Conservation (phyloP, 2,888 invertebrate species). For the Magallana nippona region DNA sequence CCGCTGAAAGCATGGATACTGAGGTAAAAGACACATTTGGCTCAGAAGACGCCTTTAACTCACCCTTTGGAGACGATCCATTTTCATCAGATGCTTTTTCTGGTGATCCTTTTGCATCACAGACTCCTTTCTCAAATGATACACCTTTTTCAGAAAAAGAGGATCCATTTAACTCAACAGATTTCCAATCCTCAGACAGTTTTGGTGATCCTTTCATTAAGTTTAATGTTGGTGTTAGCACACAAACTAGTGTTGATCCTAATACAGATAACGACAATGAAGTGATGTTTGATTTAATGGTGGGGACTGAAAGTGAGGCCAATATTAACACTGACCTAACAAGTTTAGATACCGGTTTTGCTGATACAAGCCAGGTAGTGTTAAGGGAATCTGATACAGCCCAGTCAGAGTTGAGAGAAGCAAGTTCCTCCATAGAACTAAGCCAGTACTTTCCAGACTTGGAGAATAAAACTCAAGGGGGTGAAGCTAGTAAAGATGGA, state of each 20-base stretch:
- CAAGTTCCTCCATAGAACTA: neutral
- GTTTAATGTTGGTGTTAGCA: constrained; percentile 4
- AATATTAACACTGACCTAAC: neutral
- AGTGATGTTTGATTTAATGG: neutral
- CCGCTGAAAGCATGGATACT: neutral
- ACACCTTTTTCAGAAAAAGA: neutral
- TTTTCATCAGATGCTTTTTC: constrained; percentile 30
- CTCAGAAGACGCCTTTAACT: neutral
- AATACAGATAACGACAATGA: neutral
- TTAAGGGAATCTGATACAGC: neutral
- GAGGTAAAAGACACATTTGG: neutral
- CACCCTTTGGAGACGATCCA: constrained; percentile 40
- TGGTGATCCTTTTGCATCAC: constrained; percentile 37
- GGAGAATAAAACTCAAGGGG: neutral
- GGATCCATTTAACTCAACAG: neutral
- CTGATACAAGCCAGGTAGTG: neutral
- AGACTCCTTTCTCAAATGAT: constrained; percentile 25
- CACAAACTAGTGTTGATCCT: neutral
- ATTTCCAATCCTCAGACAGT: neutral
- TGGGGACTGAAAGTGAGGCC: neutral
- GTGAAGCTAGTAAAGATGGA: neutral
- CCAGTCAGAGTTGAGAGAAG: neutral
- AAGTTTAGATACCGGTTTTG: neutral
- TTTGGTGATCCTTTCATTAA: neutral
- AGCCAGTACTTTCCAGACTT: constrained; percentile 31